These are phyloP conservation scores for Melinaea marsaeus DNA, from an alignment of 2,888 invertebrate genomes.

Conservation along the genomic window DNA sequence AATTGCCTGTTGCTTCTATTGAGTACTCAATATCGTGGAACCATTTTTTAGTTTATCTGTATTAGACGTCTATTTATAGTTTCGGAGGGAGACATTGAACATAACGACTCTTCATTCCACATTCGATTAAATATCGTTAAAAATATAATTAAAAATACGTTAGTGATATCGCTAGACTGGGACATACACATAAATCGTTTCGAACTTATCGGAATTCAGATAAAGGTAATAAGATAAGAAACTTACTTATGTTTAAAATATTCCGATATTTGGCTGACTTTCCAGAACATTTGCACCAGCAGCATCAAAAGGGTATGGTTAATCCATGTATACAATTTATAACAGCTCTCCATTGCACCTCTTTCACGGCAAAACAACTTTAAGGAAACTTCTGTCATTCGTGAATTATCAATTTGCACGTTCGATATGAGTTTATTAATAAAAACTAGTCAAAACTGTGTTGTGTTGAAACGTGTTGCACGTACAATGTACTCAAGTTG, in stretches of 20 bases:
- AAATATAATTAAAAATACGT: no score
- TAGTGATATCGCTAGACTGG: no score
- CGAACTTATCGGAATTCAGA: not conserved
- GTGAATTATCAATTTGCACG: constrained; percentile 52
- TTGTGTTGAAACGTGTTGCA: constrained; percentile 40
- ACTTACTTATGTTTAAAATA: constrained; percentile 71
- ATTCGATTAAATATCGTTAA: no score
- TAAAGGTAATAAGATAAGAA: not conserved
- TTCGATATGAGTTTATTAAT: constrained; percentile 27
- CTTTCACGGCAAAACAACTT: constrained; percentile 60
- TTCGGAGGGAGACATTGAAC: no score
- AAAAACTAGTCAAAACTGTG: constrained; percentile 10
- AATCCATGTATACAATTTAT: constrained; percentile 71
- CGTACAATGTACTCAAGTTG: constrained; percentile 43
- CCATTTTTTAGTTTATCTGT: no score
- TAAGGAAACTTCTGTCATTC: constrained; percentile 68
- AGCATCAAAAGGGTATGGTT: constrained; percentile 70
- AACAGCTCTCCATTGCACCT: constrained; percentile 69
- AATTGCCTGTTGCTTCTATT: no score
- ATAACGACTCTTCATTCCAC: no score
- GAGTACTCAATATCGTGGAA: no score
- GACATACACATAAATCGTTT: no score
- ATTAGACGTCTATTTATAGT: no score
- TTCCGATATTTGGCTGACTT: constrained; percentile 71
- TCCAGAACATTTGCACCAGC: constrained; percentile 72